These are phyloP conservation scores for Silurus meridionalis DNA, from an alignment of 2,113 vertebrate species.

Conservation along the genomic window DNA sequence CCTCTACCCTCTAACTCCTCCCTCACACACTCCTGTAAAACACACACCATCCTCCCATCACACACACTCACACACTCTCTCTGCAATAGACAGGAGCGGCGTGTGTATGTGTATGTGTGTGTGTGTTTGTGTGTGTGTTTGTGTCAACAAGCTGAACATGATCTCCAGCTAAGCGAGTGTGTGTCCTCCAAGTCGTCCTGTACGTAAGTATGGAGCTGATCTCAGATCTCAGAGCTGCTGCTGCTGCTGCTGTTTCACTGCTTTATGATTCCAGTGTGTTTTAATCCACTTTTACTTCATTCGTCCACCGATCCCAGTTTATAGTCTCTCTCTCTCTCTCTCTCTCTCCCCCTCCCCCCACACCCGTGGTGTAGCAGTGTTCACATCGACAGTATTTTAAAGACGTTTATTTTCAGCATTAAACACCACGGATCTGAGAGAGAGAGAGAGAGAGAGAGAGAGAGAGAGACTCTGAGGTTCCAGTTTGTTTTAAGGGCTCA, in stretches of 20 bases:
- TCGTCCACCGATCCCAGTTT: slow-evolving; percentile 74
- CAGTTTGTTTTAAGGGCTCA: slow-evolving; percentile 51
- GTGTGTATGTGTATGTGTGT: slow-evolving; percentile 61
- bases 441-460: no score
- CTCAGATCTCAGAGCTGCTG: slow-evolving; percentile 68
- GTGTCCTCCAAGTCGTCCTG: slow-evolving; percentile 81
- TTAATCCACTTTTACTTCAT: slow-evolving; percentile 69
- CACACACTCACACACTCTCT: slow-evolving; percentile 17
- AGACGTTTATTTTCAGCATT: slow-evolving; percentile 55
- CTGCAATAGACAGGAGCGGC: slow-evolving; percentile 60
- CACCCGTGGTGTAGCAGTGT: slow-evolving; percentile 62
- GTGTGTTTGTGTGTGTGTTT: slow-evolving; percentile 51
- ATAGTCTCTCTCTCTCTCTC: slow-evolving; percentile 79
- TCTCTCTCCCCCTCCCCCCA: slow-evolving; percentile 63
- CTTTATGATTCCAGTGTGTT: slow-evolving; percentile 68
- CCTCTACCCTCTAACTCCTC: slow-evolving; percentile 61
- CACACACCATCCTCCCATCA: slow-evolving; percentile 68
- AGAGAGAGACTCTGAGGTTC: slow-evolving; percentile 24
- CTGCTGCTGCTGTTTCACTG: slow-evolving; percentile 68
- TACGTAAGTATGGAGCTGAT: slow-evolving; percentile 98
- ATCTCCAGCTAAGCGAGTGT: slow-evolving; percentile 77
- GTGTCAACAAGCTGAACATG: slow-evolving; percentile 68
- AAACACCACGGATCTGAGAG: neutral
- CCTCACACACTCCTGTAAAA: slow-evolving; percentile 48
- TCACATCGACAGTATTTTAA: slow-evolving; percentile 65